Evolutionary conservation across 2,888 invertebrate species (phyloP), one percentile per base, ranked within the genome.

Genomic region (Micropterix aruncella): DNA sequence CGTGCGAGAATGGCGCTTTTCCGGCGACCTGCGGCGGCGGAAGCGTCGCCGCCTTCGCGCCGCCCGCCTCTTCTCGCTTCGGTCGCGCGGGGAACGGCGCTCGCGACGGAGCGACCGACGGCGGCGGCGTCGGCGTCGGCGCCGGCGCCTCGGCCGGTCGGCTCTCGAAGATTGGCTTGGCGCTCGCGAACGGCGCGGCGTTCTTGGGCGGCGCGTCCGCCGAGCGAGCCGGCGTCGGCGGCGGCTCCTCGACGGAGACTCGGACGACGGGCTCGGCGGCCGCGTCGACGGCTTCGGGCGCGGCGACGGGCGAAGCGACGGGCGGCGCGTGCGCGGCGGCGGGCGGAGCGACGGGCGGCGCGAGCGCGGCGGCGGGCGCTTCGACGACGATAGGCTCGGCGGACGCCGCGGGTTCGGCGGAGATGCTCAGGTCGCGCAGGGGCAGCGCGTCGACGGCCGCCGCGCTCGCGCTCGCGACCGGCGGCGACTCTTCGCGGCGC

Each of bases 21-120:
- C 66, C 67, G 1, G 62, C 62, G 36, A 73, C 72, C 38, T 74
- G 73, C 47, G 73, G 59, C 14, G 71, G 66, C 19, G 61, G 64
- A 0, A 41, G 18, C 60, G 57, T 1, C 63, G 64, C 7, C 62
- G 62, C 15, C 61, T 59, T 40, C 63, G 61, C 50, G 60, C 56
- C 46, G 62, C 61, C 58, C 12, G 5, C 12, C 27, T 27, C 27
- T 2, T 70, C 66, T 16, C 67, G 63, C 51, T 67, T 70, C 49
- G 70, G 73, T 45, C 69, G 57, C 52, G 66, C 67, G 1, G 65
- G 65, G 48, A 71, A 70, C 1, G 71, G 69, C 4, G 70, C 60
- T 52, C 70, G 70, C 0, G 69, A 62, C 1, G 67, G 62, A 1
- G 68, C 60, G 0, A 59, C 67, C 2, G 65, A 63, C 50, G 69